These are phyloP conservation scores for Argyra leucocephala DNA, from an alignment of 2,888 invertebrate species.

Conservation along the genomic window DNA sequence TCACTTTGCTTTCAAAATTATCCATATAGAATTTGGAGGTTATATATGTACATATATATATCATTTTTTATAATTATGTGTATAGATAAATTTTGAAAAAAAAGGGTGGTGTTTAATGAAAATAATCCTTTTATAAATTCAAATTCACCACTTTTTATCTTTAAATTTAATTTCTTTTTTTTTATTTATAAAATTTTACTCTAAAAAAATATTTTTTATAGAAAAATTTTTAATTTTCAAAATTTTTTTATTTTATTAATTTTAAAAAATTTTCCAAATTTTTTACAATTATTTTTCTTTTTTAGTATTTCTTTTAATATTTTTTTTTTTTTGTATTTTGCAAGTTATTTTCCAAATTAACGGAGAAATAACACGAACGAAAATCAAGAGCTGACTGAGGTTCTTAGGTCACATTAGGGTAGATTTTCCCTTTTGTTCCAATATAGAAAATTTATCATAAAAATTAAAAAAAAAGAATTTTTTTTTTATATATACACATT, in stretches of 20 bases:
- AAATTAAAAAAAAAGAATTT: not conserved
- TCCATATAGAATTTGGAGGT: no score
- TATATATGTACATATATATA: no score
- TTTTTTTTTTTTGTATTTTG: constrained; percentile 12
- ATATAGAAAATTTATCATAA: not conserved
- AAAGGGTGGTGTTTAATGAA: no score
- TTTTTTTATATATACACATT: not conserved
- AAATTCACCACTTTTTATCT: not conserved
- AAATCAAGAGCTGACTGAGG: constrained; percentile 43
- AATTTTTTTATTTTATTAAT: not conserved
- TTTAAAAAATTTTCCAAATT: no score
- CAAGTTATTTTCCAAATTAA: constrained; percentile 8
- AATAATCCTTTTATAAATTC: no score
- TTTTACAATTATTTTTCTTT: constrained; percentile 5
- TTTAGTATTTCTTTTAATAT: not conserved
- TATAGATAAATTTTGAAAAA: no score
- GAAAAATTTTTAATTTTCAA: no score
- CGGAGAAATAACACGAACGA: constrained; percentile 35
- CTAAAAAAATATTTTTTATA: not conserved
- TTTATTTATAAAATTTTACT: not conserved
- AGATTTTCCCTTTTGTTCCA: constrained; percentile 8
- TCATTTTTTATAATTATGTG: no score
- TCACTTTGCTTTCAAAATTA: no score
- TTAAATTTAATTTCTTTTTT: not conserved
- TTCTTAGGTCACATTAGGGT: constrained; percentile 10